Evolutionary conservation across 1,140 invertebrate species (phyloP).

Genomic region (Procambarus virginalis): DNA sequence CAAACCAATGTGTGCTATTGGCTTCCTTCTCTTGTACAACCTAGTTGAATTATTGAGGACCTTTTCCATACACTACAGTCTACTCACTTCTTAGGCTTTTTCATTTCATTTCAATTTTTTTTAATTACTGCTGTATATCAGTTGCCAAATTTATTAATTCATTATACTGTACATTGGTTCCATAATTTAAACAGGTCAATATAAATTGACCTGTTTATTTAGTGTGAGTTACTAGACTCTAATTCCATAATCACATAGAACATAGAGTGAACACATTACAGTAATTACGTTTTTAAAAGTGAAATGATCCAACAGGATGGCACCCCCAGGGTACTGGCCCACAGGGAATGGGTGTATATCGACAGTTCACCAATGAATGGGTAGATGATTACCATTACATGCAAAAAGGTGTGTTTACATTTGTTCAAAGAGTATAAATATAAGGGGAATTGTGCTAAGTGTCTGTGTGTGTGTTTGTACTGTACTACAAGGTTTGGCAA

Average conservation of each 20-base stretch:
- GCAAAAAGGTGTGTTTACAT: conserved; percentile 5
- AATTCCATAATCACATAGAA: background rate
- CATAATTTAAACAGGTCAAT: too few species aligned
- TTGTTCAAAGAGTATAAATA: background rate
- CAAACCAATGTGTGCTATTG: too few species aligned
- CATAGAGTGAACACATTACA: background rate
- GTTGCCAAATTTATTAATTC: too few species aligned
- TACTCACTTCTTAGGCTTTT: too few species aligned
- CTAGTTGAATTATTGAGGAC: too few species aligned
- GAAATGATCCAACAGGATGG: conserved; percentile 4
- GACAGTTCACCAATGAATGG: background rate
- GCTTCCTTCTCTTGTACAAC: too few species aligned
- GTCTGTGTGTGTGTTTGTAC: background rate
- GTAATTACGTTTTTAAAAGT: background rate
- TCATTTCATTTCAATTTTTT: too few species aligned
- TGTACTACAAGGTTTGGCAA: background rate
- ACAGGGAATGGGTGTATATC: background rate
- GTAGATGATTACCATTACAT: background rate
- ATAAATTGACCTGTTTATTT: background rate
- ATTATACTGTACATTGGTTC: too few species aligned
- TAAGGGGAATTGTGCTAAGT: background rate
- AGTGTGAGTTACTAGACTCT: too few species aligned
- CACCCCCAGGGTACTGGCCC: background rate
- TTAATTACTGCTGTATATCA: too few species aligned
- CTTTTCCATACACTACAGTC: too few species aligned